Evolutionary conservation across 2,888 invertebrate genomes (phyloP), one percentile per base, ranked within the genome.

Genomic region (Schizotus pectinicornis): DNA sequence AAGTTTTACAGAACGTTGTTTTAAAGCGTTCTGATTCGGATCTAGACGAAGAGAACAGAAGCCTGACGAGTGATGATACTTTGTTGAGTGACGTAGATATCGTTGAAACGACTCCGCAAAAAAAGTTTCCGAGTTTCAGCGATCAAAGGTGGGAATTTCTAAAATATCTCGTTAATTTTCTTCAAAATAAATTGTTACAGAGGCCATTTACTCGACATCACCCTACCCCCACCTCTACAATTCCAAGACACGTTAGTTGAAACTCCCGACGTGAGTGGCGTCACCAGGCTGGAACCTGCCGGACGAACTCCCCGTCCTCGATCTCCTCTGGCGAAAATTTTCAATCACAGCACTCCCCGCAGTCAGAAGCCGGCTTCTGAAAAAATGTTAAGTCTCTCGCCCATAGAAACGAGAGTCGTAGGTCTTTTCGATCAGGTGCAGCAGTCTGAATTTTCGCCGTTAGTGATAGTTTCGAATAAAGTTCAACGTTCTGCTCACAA

Each of bases 91-190:
- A 72, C 42, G 61, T 63, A 3, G 74, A 75, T 61, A 58, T 76
- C 31, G 69, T 77, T 2, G 74, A 76, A 59, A 68, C 66, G 2
- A 76, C 77, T 7, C 76, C 76, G 1, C 69, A 73, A 54, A 72
- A 70, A 32, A 39, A 46, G 14, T 14, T 52, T 31, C 11, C 37
- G 3, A 52, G 50, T 46, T 54, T 50, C n/a, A n/a, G 11, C 3
- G 36, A 9, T 7, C 3, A 32, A 11, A 41, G 55, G 59, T 59
- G 33, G 42, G 49, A 32, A 39, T 55, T 11, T 34, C 51, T 59
- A 39, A 58, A 2, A 38, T 42, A 46, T 54, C 6, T 45, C 11
- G 48, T 52, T 11, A 36, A 61, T 56, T 39, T 61, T 46, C 11
- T 38, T 32, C 39, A 47, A 36, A 34, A 22, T 41, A 30, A 33